Base-by-base conservation (phyloP, 1,140 invertebrate species). In the Chionoecetes opilio region DNA sequence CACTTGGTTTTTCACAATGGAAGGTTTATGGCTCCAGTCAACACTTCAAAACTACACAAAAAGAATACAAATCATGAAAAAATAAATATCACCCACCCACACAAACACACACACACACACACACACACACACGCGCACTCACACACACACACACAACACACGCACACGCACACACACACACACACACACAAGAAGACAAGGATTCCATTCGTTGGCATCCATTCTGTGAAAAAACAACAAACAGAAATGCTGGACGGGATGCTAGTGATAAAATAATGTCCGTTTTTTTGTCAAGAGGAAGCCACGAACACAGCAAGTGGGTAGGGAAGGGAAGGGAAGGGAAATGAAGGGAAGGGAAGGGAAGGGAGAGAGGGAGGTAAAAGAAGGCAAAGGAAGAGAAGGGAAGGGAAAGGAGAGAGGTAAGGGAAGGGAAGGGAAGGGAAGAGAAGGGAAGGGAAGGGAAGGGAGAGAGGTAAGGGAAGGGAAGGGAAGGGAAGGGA, bases 141-240 rank as follows among this genome's bases (percentile, higher is more conserved):
- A 75, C 63, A 75, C 63, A 75, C 63, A 75, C 63, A 75, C 63
- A 75, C 63, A 75, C 63, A 75, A 75, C 63, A 75, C 63, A 75
- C 63, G n/a, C 63, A 75, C 63, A 75, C 63, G n/a, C 63, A 75
- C 63, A 75, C 63, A 75, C 63, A 63, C 53, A 63, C 53, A 63
- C 53, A 75, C 63, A 75, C 63, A 75, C 63, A 75, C 63, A 75
- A 17, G n/a, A 26, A n/a, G 21, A 75, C 63, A 75, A n/a, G 26
- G 21, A 75, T n/a, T n/a, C 63, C 46, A 53, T 53, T 53, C 46
- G 46, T 17, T 53, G 46, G 46, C 46, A 53, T 53, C 11, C 46
- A 14, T 53, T 17, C 46, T 2, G 46, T 53, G 46, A 53, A 53
- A 53, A 53, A 75, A n/a, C n/a, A 17, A n/a, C 63, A 75, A 75